These are phyloP conservation scores for Holotrichia oblita DNA, from an alignment of 1,140 invertebrate genomes.

Conservation along the genomic window DNA sequence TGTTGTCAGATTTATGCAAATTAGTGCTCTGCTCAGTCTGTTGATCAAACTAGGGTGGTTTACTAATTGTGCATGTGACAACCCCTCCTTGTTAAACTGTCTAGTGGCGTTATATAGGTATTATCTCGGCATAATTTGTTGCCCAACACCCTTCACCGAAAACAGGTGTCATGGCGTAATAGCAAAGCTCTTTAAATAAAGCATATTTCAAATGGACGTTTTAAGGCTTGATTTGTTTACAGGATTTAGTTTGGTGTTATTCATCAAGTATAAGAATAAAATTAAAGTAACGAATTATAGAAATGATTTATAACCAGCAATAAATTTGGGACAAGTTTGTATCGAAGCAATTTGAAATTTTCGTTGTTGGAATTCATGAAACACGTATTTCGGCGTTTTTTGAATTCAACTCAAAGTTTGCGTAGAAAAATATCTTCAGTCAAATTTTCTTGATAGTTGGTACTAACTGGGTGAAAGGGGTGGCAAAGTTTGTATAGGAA, in stretches of 20 bases:
- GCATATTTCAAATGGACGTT: neutral
- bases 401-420: no score
- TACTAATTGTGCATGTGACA: constrained; percentile 49
- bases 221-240: neutral
- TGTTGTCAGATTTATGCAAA: constrained; percentile 35
- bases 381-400: no score
- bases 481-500: no score
- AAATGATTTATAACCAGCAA: neutral
- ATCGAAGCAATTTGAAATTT: no score
- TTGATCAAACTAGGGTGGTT: constrained; percentile 38
- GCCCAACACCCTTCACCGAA: constrained; percentile 31
- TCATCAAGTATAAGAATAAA: neutral
- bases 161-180: constrained; percentile 42
- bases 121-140: constrained; percentile 53
- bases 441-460: no score
- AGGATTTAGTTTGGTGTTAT: neutral
- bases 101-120: constrained; percentile 51
- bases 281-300: neutral
- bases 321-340: no score
- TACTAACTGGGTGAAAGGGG: no score
- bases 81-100: constrained; percentile 50
- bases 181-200: neutral
- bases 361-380: no score
- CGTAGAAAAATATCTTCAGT: no score
- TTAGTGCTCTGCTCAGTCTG: constrained; percentile 34